Base-by-base conservation (phyloP, 53 echinoderm and acorn worm species). In the Temnopleurus reevesii region DNA sequence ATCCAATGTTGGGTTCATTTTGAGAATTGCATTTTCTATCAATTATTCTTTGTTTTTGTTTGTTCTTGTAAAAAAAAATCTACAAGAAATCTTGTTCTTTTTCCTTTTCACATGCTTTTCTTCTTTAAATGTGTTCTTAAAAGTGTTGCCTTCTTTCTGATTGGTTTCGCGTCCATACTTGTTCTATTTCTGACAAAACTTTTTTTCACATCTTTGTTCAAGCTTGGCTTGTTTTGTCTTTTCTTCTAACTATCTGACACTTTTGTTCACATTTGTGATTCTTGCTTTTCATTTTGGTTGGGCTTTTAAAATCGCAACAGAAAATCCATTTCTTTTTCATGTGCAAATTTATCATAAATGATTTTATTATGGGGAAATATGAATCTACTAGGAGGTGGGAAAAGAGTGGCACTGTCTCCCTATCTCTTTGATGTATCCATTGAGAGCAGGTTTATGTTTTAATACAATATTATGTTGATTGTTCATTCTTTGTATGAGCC, bases 321-420 rank as follows among this genome's bases (percentile, higher is more conserved):
- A 29, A 77, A 8, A 45, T 24, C 77, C 46, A 77, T 77, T 45
- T 45, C 77, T 77, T 44, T 77, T 77, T 77, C 27, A 77, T 35
- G 45, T 77, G 77, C 77, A 25, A 27, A 77, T 4, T 45, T 25
- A 41, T 77, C 46, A 45, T 77, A 8, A 25, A 77, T 60, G 29
- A 30, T 31, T 76, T 76, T 21, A 43, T 46, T 25, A 45, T 21
- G 23, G 44, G 25, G 9, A 77, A 46, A 45, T 26, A 77, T 77
- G 65, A 77, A 46, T 10, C 27, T 34, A 6, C 27, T 81, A 47
- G 55, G 55, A 81, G 33, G 21, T 81, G 12, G 54, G 18, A 30
- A 25, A 86, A 86, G 45, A 46, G 66, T 86, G 86, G 86, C 86
- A 86, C 86, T 86, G 86, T 86, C 86, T 86, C 63, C 86, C 86